Base-by-base conservation (phyloP, 2,888 invertebrate species). In the Hydrotaea cyrtoneurina region DNA sequence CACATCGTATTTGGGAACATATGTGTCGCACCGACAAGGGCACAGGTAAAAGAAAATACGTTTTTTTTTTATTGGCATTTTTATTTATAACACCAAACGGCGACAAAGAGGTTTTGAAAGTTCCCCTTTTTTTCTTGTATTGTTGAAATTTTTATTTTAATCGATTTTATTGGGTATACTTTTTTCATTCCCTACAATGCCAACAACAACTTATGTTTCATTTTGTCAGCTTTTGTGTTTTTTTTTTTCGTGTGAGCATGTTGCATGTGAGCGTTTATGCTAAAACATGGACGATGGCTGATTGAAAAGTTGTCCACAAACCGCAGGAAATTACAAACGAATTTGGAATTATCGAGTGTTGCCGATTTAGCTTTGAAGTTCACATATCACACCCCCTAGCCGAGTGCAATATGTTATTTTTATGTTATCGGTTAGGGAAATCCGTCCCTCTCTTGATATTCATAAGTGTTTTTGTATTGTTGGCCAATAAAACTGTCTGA, bases 401-500 rank as follows among this genome's bases (percentile, higher is more conserved):
- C 7, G 7, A 31, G 17, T 15, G 1, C 59, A 31, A 66, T 50
- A 19, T 39, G 39, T 43, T 78, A 31, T 46, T 15, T 5, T 53
- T 19, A 36, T 57, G 64, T 15, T 55, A 50, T 17, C 13, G 4
- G 8, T 66, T 39, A 64, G n/a, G 69, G 26, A 23, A 8, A 11
- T 50, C 46, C 53, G 1, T 53, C n/a, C 26, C n/a, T 53, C 19
- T 50, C 50, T 15, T 66, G 8, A 39, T 53, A 55, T 71, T 76
- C 17, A 39, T 19, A 55, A 36, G 19, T 76, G 8, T 46, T 73
- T 21, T 43, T 57, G 71, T 72, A 55, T 62, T 75, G 69, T 43
- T 82, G 71, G 69, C 74, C 71, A 78, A 75, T 82, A 78, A 78
- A 75, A 75, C 43, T 75, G 78, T 71, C 78, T 57, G 55, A 74